Percentiles rank a stretch among this genome's conserved stretches.
These are phyloP conservation scores for Gallinago stenura DNA, from an alignment of 2,797 vertebrate species.

Conservation along the genomic window DNA sequence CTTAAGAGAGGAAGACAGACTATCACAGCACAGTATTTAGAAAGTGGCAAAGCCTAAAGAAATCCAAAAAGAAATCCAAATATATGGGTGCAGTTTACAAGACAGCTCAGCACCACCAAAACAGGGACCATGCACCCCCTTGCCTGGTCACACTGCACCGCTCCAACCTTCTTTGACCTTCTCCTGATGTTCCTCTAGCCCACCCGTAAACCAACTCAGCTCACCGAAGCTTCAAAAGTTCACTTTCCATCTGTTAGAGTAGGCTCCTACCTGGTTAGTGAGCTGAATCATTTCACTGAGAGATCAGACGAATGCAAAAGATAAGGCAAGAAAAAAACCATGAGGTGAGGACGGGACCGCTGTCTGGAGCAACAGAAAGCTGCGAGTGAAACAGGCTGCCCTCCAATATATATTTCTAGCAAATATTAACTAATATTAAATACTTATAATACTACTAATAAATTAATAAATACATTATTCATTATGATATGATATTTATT, in stretches of 20 bases:
- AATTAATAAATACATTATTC: not conserved
- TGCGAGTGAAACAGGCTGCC: not conserved
- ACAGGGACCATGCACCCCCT: not conserved
- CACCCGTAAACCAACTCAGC: not conserved
- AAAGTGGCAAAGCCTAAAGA: not conserved
- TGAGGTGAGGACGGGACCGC: not conserved
- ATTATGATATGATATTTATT: not conserved
- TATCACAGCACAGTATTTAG: not conserved
- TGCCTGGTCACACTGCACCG: not conserved
- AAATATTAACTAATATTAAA: not conserved
- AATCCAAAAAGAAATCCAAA: not conserved
- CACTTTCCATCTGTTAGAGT: not conserved
- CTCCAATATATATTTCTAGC: not conserved
- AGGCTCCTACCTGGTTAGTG: not conserved
- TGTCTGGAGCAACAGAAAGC: not conserved
- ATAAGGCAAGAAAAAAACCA: not conserved
- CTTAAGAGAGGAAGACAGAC: not conserved
- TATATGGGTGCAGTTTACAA: accelerated
- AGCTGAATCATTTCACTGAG: not conserved
- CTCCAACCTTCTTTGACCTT: not conserved
- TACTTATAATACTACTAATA: not conserved
- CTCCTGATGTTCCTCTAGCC: not conserved
- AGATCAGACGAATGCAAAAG: not conserved
- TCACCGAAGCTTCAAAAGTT: not conserved
- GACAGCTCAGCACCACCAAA: not conserved